Evolutionary conservation across 2,797 vertebrate genomes (phyloP), one percentile per base, ranked within the genome.

Genomic region (Denticeps clupeoides): DNA sequence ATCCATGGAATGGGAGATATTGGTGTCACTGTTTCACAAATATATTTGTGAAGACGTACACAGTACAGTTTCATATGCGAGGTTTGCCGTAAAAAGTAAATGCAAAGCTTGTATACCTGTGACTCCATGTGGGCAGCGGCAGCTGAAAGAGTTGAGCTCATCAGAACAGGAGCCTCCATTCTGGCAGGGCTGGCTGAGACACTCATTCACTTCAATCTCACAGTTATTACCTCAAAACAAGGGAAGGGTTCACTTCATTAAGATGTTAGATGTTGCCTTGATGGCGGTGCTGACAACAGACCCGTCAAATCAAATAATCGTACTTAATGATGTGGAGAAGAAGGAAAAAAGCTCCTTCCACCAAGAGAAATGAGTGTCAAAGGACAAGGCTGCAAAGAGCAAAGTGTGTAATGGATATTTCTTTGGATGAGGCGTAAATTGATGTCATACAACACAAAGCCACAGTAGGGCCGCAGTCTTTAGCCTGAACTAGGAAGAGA

Each of bases 121-220:
- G 71, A 84, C 79, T 69, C 81, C 81, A 21, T 62, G 47, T 48
- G 70, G 76, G 65, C 85, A 89, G 25, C 64, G 22, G 47, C 83
- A 89, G 53, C 54, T 82, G 67, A 83, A 89, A 24, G 76, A 71
- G 64, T 80, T 64, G 26, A 87, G 76, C 41, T 81, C 79, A 64
- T 87, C 80, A 47, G 72, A 13, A 51, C 81, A 88, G 45, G 68
- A 76, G 29, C 70, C 81, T 53, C 78, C 77, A 4, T 83, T 84
- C 63, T 27, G 67, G 67, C 80, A 87, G 50, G 84, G 82, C 51
- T 68, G 74, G 62, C 85, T 87, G 13, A 82, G 75, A 58, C 82
- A 89, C 65, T 87, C 81, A 56, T 86, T 73, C 53, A 87, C 77
- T 67, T 89, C 81, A 65, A 73, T 83, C 66, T 88, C 85, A 55